A percentile compares a stretch with the other conserved stretches of the same genome.
phyloP scores from a whole-genome alignment of 2,888 invertebrate genomes.

The Bombylius major region DNA sequence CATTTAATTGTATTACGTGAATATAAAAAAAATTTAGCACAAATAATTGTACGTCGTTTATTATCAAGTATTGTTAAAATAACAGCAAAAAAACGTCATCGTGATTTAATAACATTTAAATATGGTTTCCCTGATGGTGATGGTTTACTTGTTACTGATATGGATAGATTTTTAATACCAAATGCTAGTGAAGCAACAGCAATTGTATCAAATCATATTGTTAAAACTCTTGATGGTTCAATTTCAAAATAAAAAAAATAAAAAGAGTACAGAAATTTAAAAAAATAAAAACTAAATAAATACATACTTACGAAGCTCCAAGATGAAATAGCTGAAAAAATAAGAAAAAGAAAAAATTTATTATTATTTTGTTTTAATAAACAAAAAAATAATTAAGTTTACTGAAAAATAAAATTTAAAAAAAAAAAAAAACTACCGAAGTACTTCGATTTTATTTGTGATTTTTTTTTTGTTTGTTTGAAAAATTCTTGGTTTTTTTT shows the following conservation, averaged over 20 bases:
- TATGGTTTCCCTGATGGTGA: conserved; percentile 80
- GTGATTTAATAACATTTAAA: conserved; percentile 94
- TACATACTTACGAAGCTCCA: no score
- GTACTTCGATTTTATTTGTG: no score
- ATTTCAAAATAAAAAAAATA: conserved; percentile 23
- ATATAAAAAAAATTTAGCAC: conserved; percentile 64
- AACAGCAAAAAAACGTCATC: conserved; percentile 88
- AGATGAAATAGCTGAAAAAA: no score
- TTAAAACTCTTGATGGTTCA: conserved; percentile 41
- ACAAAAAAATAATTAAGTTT: no score
- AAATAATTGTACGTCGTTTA: conserved; percentile 75
- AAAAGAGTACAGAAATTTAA: no score
- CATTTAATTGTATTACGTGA: conserved; percentile 79
- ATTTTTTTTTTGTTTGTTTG: no score
- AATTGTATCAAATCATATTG: conserved; percentile 79
- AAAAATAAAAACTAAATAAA: no score
- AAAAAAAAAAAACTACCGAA: no score
- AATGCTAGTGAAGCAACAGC: conserved; percentile 83
- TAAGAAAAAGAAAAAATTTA: no score
- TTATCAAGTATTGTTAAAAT: conserved; percentile 91
- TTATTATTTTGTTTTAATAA: no score
- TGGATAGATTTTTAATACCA: conserved; percentile 86
- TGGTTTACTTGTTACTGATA: conserved; percentile 67
- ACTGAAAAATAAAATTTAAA: no score
- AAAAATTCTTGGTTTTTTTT: no score